These are phyloP conservation scores for Hemitrygon akajei DNA, from an alignment of 2,797 vertebrate species.

Conservation along the genomic window DNA sequence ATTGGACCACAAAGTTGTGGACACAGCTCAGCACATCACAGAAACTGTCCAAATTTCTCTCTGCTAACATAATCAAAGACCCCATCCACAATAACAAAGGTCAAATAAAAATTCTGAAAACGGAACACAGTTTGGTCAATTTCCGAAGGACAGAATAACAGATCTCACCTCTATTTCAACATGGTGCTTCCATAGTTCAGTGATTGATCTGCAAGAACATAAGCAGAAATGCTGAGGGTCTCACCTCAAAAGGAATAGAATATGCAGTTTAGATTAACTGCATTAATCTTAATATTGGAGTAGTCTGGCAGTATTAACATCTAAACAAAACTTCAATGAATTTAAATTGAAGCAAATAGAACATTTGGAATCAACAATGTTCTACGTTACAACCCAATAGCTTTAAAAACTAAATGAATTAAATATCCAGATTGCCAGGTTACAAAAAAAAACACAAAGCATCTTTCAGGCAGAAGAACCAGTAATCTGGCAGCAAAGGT, in stretches of 20 bases:
- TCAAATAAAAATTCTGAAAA: not conserved
- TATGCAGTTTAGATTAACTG: not conserved
- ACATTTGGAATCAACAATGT: not conserved
- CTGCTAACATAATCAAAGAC: too few species aligned
- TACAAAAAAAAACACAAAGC: too few species aligned
- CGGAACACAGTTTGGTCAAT: not conserved
- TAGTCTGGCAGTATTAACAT: not conserved
- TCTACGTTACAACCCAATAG: not conserved
- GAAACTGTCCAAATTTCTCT: too few species aligned
- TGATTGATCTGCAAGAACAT: conserved; percentile 58
- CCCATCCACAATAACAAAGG: not conserved
- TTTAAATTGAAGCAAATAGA: not conserved
- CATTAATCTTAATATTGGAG: not conserved
- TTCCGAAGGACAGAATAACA: not conserved
- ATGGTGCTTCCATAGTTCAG: conserved; percentile 71
- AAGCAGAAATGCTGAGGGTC: conserved; percentile 25
- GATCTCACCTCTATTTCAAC: conserved; percentile 62
- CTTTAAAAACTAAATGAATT: not conserved
- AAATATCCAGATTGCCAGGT: too few species aligned
- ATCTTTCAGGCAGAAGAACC: not conserved
- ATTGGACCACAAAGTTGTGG: too few species aligned
- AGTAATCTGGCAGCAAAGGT: not conserved
- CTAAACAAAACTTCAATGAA: not conserved
- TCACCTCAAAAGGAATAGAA: not conserved
- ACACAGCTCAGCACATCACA: too few species aligned